phyloP scores from a whole-genome alignment of 2,113 vertebrate genomes.

The Hassar affinis region DNA sequence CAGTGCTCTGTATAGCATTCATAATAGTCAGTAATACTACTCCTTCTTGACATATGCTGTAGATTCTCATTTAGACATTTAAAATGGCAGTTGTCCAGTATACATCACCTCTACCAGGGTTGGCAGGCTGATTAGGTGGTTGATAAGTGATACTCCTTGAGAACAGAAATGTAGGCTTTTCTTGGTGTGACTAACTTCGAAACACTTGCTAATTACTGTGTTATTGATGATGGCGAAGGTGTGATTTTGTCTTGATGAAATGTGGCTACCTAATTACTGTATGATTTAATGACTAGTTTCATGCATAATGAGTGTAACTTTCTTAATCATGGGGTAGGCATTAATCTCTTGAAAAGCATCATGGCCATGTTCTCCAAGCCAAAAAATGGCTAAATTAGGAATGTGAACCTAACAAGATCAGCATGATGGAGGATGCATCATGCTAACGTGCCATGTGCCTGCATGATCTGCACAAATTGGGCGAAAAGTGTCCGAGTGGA shows the following conservation, averaged over 20 bases:
- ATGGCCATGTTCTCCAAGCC: slow-evolving; percentile 37
- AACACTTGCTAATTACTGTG: slow-evolving; percentile 47
- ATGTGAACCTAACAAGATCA: slow-evolving; percentile 16
- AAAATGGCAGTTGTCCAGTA: slow-evolving; percentile 83
- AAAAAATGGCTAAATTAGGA: slow-evolving; percentile 35
- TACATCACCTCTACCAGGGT: slow-evolving; percentile 82
- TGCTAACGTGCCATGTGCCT: slow-evolving; percentile 12
- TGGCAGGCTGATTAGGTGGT: slow-evolving; percentile 48
- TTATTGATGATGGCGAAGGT: slow-evolving; percentile 52
- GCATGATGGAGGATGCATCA: slow-evolving; percentile 34
- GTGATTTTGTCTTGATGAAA: slow-evolving; percentile 49
- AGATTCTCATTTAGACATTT: slow-evolving; percentile 84
- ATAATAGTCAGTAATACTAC: slow-evolving; percentile 70
- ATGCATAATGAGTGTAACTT: slow-evolving; percentile 53
- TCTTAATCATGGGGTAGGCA: slow-evolving; percentile 47
- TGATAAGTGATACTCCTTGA: slow-evolving; percentile 31
- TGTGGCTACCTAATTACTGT: slow-evolving; percentile 56
- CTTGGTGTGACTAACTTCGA: slow-evolving; percentile 55
- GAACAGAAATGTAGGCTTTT: slow-evolving; percentile 57
- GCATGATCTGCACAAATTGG: slow-evolving; percentile 37
- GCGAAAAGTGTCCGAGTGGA: slow-evolving; percentile 33
- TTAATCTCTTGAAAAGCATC: slow-evolving; percentile 41
- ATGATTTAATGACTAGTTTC: slow-evolving; percentile 56
- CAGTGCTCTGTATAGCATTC: slow-evolving; percentile 37
- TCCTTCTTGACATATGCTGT: slow-evolving; percentile 75